Evolutionary conservation across 2,113 vertebrate species (phyloP).

Genomic region (Pachypanchax playfairii): DNA sequence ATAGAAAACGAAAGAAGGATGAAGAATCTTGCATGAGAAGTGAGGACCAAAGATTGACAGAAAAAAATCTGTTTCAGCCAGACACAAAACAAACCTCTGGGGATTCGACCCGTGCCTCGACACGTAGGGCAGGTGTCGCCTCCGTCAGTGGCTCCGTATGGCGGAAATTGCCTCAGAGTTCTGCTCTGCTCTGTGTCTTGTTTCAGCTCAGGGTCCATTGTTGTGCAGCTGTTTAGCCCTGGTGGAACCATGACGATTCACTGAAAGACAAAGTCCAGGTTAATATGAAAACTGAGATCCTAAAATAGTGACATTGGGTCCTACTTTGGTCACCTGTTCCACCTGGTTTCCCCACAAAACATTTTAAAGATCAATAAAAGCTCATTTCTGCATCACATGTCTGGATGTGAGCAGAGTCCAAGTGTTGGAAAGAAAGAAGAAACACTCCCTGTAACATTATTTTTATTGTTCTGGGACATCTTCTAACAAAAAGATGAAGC

Average conservation of each 20-base stretch:
- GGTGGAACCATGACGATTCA: constrained; percentile 13
- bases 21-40: no score
- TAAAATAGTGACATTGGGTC: neutral
- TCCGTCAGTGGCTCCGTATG: constrained; percentile 60
- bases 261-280: neutral
- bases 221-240: neutral
- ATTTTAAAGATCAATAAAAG: constrained; percentile 32
- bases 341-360: neutral
- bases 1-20: constrained; percentile 26
- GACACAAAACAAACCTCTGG: constrained; percentile 70
- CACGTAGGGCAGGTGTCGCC: constrained; percentile 83
- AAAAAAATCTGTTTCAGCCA: fast-evolving
- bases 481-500: neutral
- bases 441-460: neutral
- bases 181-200: constrained; percentile 26
- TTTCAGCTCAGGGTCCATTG: constrained; percentile 25
- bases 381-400: neutral
- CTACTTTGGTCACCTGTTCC: neutral
- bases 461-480: neutral
- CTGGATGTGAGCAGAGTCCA: constrained; percentile 20
- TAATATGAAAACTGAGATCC: neutral
- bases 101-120: constrained; percentile 84
- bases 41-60: no score
- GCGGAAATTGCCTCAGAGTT: constrained; percentile 30
- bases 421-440: neutral